Evolutionary conservation across 2,888 invertebrate genomes (phyloP), one percentile per base, ranked within the genome.

Genomic region (Mesoligia furuncula): DNA sequence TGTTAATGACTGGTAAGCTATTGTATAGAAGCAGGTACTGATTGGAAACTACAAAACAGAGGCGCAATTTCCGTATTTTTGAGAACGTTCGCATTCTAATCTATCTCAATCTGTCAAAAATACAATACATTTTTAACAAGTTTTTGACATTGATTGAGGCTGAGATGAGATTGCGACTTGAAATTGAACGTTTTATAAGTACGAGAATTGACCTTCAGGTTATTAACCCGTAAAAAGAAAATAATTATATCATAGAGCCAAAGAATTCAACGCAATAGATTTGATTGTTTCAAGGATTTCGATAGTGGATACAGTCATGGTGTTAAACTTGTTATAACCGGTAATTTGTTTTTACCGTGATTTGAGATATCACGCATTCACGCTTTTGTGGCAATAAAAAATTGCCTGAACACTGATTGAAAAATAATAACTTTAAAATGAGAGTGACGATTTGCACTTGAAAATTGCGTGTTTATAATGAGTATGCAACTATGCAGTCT

Each of bases 251-350:
- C 24, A 9, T 15, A 64, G 2, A 48, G 1, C 17, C 39, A 39
- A 65, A 48, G 11, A 77, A 78, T 39, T 17, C 15, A 13, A 27
- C 68, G 59, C 67, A 77, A 75, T 51, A 61, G 20, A 51, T 66
- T 68, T 62, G 39, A 68, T 48, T 54, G 36, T 62, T 42, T 62
- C 45, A 54, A 71, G 45, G 36, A 54, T 42, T 17, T 70, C 24
- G 36, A 11, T 64, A 6, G 27, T 66, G 15, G 57, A 9, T 31
- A n/a, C n/a, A 36, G 61, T 51, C 59, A 69, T 68, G 61, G 51
- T 68, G 27, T 31, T 24, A 31, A 48, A 24, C 42, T 54, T 45
- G 62, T 17, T 72, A 65, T 7, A 48, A 65, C 39, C 45, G 54
- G 64, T 71, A 71, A 64, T 71, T 78, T 42, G 39, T n/a, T 77